Conservation (phyloP, 2,888 invertebrate genomes). For the Deilephila porcellus region DNA sequence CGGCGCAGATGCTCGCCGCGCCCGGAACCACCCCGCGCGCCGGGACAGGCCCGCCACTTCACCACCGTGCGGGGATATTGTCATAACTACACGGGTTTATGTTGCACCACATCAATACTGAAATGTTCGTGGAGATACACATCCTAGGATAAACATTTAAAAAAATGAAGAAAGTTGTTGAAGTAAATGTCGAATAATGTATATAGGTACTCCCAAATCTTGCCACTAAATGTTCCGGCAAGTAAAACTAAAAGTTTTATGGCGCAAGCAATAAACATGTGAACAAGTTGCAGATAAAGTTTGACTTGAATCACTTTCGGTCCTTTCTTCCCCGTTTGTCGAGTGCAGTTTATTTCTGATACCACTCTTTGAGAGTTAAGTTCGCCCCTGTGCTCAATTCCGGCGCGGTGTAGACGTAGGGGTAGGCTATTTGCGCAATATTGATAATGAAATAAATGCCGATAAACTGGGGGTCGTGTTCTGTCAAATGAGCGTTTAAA, state of each 20-base stretch:
- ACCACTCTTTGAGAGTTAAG: constrained; percentile 1
- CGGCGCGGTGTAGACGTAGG: constrained; percentile 20
- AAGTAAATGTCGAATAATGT: background rate
- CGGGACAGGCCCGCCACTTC: background rate
- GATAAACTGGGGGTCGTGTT: constrained; percentile 7
- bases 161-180: no score
- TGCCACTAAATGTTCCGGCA: background rate
- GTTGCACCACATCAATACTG: no score
- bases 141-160: no score
- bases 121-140: no score
- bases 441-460: constrained; percentile 22
- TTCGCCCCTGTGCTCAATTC: constrained; percentile 18
- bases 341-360: constrained; percentile 1
- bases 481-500: constrained; percentile 3
- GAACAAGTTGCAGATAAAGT: constrained; percentile 25
- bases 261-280: background rate
- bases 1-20: constrained; percentile 60
- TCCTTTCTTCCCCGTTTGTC: background rate
- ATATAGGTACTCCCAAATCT: background rate
- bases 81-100: background rate
- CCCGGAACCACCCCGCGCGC: constrained; percentile 45
- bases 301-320: background rate
- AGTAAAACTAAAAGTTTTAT: constrained; percentile 8
- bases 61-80: background rate
- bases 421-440: constrained; percentile 15